Conservation (phyloP, 2,888 invertebrate genomes). For the Hoplodrina ambigua region DNA sequence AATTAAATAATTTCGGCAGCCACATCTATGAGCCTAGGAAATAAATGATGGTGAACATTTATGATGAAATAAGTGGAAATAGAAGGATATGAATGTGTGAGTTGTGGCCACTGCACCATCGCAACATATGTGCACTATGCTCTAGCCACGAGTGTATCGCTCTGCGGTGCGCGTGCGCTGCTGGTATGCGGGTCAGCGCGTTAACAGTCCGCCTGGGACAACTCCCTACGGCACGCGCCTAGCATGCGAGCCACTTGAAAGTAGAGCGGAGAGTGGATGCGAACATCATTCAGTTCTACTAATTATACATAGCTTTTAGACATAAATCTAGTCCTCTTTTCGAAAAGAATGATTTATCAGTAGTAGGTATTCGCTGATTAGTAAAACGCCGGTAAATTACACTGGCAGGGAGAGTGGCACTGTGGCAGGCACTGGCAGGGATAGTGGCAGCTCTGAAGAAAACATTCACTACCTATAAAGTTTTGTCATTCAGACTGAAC, state of each 20-base stretch:
- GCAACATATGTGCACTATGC: not conserved
- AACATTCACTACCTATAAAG: not conserved
- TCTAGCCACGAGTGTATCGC: constrained; percentile 3
- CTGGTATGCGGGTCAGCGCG: constrained; percentile 50
- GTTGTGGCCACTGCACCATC: too few relatives aligned
- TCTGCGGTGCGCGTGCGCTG: constrained; percentile 1
- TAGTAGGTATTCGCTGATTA: too few relatives aligned
- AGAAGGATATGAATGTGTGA: not conserved
- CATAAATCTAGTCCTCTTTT: not conserved
- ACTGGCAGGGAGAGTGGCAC: not conserved
- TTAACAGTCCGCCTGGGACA: constrained; percentile 42
- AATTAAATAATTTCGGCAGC: constrained; percentile 13
- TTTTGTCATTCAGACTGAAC: not conserved
- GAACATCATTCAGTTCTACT: not conserved
- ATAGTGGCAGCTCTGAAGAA: not conserved
- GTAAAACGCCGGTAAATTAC: not conserved
- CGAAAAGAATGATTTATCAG: too few relatives aligned
- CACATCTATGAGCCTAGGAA: not conserved
- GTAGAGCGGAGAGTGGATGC: constrained; percentile 16
- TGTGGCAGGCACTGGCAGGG: not conserved
- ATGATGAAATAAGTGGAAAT: not conserved
- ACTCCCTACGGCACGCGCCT: constrained; percentile 42
- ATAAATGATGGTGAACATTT: not conserved
- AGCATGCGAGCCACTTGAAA: constrained; percentile 10
- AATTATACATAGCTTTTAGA: not conserved